Base-by-base conservation (phyloP, 2,113 vertebrate species). In the Tragulus kanchil region DNA sequence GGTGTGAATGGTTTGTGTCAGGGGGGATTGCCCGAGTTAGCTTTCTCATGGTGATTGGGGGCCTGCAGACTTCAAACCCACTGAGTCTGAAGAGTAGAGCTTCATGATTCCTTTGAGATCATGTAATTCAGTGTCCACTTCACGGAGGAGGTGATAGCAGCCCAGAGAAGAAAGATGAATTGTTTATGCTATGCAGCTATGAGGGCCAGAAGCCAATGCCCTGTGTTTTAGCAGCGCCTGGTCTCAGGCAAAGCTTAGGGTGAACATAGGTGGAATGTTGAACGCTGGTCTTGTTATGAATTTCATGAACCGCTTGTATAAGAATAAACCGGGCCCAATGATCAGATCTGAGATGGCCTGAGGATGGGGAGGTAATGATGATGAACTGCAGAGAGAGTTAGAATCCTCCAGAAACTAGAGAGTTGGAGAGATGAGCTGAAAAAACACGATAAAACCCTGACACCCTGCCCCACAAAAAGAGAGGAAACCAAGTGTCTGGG, bases 251-350 rank as follows among this genome's bases (percentile, higher is more conserved):
- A 23, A 65, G 64, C 10, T 67, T 31, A 19, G 73, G 73, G 59
- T 36, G 36, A 61, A 82, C 0, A 3, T n/a, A 26, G 50, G 25
- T 19, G 62, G 10, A 3, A 0, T 19, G 56, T 8, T 6, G 36
- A 93, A 28, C 36, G 61, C 21, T 50, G 79, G 42, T 87, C 71
- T 93, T 67, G 48, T 86, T 75, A 16, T 26, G 16, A 42, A 62
- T 83, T 90, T 85, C 23, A 71, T 12, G 28, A 85, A 42, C 85
- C 36, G 17, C 21, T 71, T 56, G 4, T 23, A 1, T 50, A 28
- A 50, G 64, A 71, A 82, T n/a, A 52, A 88, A 21, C 19, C 26
- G 88, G n/a, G 13, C 25, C n/a, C n/a, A 52, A 23, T 16, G 6
- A 64, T 62, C 56, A 28, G 2, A 45, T 64, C 65, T 17, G 48